phyloP scores from a whole-genome alignment of 2,797 vertebrate genomes.

The Myiotriccus ornatus region DNA sequence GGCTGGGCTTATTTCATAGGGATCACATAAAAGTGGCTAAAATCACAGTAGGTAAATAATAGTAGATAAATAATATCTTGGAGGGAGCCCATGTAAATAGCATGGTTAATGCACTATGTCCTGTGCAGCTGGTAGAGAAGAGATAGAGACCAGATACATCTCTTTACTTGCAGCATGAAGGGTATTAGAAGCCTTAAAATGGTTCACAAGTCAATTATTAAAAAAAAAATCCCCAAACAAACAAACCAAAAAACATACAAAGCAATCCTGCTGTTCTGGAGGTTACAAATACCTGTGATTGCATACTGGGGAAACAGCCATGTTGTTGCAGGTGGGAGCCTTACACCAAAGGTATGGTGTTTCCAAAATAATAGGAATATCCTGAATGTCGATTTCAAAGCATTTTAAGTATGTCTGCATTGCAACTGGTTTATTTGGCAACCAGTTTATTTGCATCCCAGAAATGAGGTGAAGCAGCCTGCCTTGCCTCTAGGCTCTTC shows the following conservation, averaged over 20 bases:
- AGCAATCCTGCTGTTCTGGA: background rate
- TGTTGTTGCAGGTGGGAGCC: background rate
- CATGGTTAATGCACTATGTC: background rate
- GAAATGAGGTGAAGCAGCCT: background rate
- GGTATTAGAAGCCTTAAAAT: background rate
- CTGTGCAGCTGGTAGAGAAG: background rate
- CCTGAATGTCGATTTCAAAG: background rate
- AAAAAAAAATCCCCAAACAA: background rate
- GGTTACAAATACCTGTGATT: background rate
- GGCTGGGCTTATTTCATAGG: background rate
- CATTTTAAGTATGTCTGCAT: background rate
- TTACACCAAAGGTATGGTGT: background rate
- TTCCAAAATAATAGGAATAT: background rate
- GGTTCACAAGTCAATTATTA: background rate
- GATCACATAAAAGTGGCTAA: background rate
- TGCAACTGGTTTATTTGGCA: background rate
- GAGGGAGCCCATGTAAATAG: background rate
- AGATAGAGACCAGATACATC: background rate
- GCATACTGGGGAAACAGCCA: background rate
- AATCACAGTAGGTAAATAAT: background rate
- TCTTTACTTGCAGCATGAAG: background rate
- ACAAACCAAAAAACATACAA: background rate
- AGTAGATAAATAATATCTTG: background rate
- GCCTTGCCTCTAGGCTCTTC: background rate
- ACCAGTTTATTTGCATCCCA: background rate